A percentile compares a stretch with the other conserved stretches of the same genome.
Conservation (phyloP, 2,797 vertebrate species). For the Poecilia velifera region DNA sequence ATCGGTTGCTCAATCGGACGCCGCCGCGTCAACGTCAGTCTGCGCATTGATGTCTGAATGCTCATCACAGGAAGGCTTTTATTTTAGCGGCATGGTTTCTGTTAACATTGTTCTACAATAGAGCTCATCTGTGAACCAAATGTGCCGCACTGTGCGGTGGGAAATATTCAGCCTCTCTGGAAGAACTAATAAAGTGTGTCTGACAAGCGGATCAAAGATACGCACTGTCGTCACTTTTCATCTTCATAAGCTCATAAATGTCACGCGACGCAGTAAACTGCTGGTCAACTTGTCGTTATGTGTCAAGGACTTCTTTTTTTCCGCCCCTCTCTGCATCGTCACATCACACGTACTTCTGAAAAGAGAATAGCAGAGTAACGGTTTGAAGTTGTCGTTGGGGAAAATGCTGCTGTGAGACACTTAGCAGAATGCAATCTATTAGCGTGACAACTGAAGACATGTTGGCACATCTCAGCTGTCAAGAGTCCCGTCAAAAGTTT, state of each 20-base stretch:
- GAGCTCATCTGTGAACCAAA: constrained; percentile 76
- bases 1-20: constrained; percentile 13
- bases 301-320: constrained; percentile 23
- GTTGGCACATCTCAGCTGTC: constrained; percentile 48
- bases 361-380: constrained; percentile 58
- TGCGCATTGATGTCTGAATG: constrained; percentile 25
- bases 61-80: constrained; percentile 55
- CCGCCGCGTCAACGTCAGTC: constrained; percentile 27
- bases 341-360: constrained; percentile 53
- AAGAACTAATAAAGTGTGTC: constrained; percentile 63
- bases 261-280: constrained; percentile 64
- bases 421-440: constrained; percentile 22
- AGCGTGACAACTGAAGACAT: constrained; percentile 49
- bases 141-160: constrained; percentile 58
- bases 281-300: constrained; percentile 59
- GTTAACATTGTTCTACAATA: constrained; percentile 65
- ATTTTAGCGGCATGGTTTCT: constrained; percentile 52
- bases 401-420: constrained; percentile 59
- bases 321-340: constrained; percentile 2
- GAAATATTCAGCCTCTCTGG: constrained; percentile 47
- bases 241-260: constrained; percentile 67
- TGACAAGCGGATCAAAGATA: constrained; percentile 54
- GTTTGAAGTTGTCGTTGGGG: constrained; percentile 61
- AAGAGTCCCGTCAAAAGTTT: constrained; percentile 15
- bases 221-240: constrained; percentile 51